Percentiles rank a stretch among this genome's conserved stretches.
phyloP scores from a whole-genome alignment of 2,113 vertebrate genomes.

The Hippopotamus amphibius region DNA sequence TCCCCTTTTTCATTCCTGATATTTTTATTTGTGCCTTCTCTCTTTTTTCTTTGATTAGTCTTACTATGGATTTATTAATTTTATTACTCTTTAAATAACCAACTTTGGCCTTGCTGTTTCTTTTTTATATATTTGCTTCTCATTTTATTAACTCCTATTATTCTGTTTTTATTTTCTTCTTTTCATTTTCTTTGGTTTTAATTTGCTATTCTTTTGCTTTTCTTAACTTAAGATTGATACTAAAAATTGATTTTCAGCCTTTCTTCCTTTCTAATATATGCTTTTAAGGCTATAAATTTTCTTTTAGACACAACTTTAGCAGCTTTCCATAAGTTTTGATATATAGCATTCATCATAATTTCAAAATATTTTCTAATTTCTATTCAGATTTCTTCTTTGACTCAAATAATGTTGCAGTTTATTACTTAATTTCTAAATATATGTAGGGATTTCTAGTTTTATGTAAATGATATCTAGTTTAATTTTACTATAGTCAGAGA shows the following conservation, averaged over 20 bases:
- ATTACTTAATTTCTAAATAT: neutral
- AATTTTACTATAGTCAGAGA: neutral
- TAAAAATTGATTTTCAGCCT: neutral
- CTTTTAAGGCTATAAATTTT: neutral
- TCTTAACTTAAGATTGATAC: neutral
- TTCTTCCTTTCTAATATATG: neutral
- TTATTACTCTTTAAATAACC: neutral
- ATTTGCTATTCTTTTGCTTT: neutral
- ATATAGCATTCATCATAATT: slow-evolving; percentile 2
- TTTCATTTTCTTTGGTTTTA: slow-evolving; percentile 13
- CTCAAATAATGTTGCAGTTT: neutral
- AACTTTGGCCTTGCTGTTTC: neutral
- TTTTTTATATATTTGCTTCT: neutral
- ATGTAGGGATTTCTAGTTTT: neutral
- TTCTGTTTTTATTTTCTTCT: neutral
- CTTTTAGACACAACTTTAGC: neutral
- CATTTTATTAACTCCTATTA: neutral
- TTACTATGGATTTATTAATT: neutral
- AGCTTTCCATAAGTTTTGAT: neutral
- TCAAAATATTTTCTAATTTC: slow-evolving; percentile 40
- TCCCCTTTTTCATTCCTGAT: neutral
- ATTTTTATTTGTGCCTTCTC: neutral
- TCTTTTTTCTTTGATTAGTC: neutral
- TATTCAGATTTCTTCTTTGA: neutral
- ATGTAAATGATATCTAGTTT: neutral